Conservation (phyloP, 2,888 invertebrate genomes). For the Tenthredo livida region DNA sequence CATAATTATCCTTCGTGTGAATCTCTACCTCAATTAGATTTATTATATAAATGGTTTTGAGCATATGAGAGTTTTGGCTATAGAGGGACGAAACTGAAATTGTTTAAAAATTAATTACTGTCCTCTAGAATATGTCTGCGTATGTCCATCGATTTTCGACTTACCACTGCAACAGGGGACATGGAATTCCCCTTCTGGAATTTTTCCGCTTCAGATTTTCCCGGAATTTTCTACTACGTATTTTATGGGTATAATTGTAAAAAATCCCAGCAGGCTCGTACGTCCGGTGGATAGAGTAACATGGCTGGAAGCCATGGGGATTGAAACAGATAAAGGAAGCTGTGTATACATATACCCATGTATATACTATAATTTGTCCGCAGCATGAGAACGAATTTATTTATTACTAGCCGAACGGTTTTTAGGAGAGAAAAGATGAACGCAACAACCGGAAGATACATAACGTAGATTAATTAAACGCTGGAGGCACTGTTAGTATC, state of each 20-base stretch:
- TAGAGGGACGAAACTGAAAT: neutral
- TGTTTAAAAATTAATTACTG: neutral
- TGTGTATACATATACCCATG: neutral
- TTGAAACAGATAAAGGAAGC: neutral
- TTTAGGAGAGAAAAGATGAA: neutral
- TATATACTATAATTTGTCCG: neutral
- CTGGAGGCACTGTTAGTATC: neutral
- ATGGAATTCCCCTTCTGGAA: neutral
- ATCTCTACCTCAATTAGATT: neutral
- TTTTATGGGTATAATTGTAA: conserved; percentile 28
- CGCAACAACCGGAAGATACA: neutral
- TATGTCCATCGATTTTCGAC: neutral
- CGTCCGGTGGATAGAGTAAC: neutral
- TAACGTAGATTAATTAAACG: neutral
- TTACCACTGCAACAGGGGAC: neutral
- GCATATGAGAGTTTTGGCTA: neutral
- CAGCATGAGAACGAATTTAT: conserved; percentile 2
- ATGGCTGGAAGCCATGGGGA: neutral
- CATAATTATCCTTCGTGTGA: neutral
- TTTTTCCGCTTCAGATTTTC: neutral
- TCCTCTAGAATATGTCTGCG: neutral
- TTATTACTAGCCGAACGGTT: neutral
- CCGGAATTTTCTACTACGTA: neutral
- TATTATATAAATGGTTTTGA: neutral
- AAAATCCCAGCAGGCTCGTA: conserved; percentile 22